A percentile compares a stretch with the other conserved stretches of the same genome.
These are phyloP conservation scores for Philereme transversata DNA, from an alignment of 2,888 invertebrate genomes.

Conservation along the genomic window DNA sequence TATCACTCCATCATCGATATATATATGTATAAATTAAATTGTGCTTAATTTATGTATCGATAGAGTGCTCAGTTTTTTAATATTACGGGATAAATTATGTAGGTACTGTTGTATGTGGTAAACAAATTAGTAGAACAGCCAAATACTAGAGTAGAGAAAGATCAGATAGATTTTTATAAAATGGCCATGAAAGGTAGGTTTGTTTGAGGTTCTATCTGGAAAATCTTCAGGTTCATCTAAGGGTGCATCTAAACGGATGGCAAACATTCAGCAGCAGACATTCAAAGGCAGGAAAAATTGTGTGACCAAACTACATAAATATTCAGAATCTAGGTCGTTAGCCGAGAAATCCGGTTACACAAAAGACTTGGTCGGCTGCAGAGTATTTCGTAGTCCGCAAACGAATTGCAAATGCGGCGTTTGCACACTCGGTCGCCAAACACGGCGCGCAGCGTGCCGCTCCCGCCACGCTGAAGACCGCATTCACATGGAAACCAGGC, in stretches of 20 bases:
- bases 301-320: conserved; percentile 69
- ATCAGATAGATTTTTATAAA: too few relatives aligned
- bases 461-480: conserved; percentile 28
- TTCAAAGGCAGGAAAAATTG: conserved; percentile 55
- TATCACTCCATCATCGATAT: too few relatives aligned
- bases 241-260: conserved; percentile 11
- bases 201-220: too few relatives aligned
- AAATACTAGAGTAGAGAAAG: too few relatives aligned
- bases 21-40: too few relatives aligned
- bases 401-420: conserved; percentile 72
- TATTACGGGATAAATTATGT: too few relatives aligned
- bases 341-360: conserved; percentile 72
- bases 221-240: not conserved
- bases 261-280: conserved; percentile 39
- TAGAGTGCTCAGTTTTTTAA: too few relatives aligned
- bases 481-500: conserved; percentile 9
- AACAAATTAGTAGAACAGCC: too few relatives aligned
- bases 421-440: conserved; percentile 69
- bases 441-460: conserved; percentile 44
- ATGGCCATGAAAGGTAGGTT: too few relatives aligned
- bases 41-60: too few relatives aligned
- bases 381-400: conserved; percentile 70
- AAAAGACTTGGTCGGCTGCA: conserved; percentile 68
- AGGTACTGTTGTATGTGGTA: too few relatives aligned
- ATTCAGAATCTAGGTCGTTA: conserved; percentile 72